These are phyloP conservation scores for Diachrysia chrysitis DNA, from an alignment of 2,888 invertebrate species.

Conservation along the genomic window DNA sequence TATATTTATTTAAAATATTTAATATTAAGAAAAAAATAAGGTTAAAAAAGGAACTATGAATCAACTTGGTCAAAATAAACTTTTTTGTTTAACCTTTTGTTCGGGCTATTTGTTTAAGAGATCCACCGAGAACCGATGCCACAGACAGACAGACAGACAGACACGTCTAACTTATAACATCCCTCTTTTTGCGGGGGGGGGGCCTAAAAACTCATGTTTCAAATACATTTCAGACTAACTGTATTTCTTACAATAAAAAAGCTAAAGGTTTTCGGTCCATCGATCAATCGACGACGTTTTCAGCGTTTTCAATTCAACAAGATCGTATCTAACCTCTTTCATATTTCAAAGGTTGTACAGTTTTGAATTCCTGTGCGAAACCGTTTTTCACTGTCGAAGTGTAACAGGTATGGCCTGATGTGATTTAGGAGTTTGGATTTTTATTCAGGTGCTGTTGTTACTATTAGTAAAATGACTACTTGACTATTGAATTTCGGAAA, in stretches of 20 bases:
- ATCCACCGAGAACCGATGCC: no score
- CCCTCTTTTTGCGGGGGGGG: no score
- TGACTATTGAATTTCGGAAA: background rate
- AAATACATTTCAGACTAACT: background rate
- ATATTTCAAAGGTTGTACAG: slow-evolving; percentile 48
- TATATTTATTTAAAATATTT: no score
- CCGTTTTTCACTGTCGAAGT: slow-evolving; percentile 45
- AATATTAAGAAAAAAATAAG: no score
- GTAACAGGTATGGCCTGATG: slow-evolving; percentile 27
- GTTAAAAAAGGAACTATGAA: no score
- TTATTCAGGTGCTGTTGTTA: background rate
- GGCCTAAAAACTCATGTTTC: no score
- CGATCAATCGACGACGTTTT: slow-evolving; percentile 33
- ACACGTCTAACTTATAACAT: no score
- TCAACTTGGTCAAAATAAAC: no score
- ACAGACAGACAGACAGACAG: no score
- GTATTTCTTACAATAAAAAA: background rate
- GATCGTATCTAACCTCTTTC: slow-evolving; percentile 52
- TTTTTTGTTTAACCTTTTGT: no score
- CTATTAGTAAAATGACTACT: background rate
- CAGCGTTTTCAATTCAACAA: slow-evolving; percentile 49
- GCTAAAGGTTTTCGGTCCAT: slow-evolving; percentile 27
- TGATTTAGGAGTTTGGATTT: slow-evolving; percentile 33
- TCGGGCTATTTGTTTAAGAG: no score
- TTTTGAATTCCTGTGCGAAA: slow-evolving; percentile 42